These are phyloP conservation scores for Pachycephala philippinensis DNA, from an alignment of 2,113 vertebrate species.

Conservation along the genomic window DNA sequence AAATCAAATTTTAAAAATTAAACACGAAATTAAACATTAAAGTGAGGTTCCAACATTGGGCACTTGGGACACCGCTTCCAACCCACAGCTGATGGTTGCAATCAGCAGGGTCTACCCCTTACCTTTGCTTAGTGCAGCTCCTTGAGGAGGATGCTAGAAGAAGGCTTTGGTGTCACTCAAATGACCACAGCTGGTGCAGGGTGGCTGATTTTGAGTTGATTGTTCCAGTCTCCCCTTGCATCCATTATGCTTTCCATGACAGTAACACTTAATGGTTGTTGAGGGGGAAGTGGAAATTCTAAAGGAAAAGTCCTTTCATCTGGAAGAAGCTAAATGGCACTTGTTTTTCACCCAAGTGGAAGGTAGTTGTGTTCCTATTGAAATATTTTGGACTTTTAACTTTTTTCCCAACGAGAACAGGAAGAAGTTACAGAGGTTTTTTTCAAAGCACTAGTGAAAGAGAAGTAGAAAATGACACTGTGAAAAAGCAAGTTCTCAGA, in stretches of 20 bases:
- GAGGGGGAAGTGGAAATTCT: background rate
- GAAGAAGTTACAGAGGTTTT: background rate
- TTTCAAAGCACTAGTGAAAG: background rate
- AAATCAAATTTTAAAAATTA: constrained; percentile 80
- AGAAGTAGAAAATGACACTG: background rate
- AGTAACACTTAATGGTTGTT: background rate
- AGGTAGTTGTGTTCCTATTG: background rate
- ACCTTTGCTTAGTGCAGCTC: background rate
- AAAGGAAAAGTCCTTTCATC: background rate
- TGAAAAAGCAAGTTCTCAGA: background rate
- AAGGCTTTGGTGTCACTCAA: background rate
- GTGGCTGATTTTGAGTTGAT: background rate
- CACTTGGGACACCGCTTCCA: background rate
- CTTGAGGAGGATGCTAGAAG: background rate
- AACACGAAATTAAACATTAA: constrained; percentile 72
- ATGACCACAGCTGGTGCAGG: background rate
- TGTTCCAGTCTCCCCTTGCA: background rate
- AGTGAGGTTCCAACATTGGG: constrained; percentile 46
- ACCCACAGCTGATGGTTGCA: background rate
- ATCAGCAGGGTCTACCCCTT: background rate
- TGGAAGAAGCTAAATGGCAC: background rate
- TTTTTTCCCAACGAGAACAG: background rate
- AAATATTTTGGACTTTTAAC: background rate
- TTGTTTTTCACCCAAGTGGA: background rate
- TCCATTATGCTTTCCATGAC: background rate